phyloP scores from a whole-genome alignment of 2,888 invertebrate species.

The Ectemnius lituratus region DNA sequence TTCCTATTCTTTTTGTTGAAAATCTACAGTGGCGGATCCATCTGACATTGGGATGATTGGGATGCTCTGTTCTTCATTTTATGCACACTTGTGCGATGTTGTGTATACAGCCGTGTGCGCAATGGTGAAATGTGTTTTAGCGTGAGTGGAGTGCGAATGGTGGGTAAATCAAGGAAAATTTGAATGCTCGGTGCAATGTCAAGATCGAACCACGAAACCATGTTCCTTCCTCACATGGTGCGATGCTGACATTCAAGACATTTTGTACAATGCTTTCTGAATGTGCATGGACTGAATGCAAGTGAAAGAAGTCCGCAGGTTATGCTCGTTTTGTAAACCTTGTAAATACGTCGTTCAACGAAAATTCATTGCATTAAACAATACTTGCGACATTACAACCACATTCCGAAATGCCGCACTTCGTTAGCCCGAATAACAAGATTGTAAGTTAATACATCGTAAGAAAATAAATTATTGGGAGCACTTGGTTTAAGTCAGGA shows the following conservation, averaged over 20 bases:
- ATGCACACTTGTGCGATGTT: too few species aligned
- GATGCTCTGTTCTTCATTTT: too few species aligned
- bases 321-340: conserved; percentile 21
- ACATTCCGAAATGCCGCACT: conserved; percentile 54
- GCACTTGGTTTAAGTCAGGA: background rate
- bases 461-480: conserved; percentile 1
- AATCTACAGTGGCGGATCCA: too few species aligned
- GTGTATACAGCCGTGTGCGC: too few species aligned
- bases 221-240: background rate
- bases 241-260: conserved; percentile 13
- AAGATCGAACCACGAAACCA: conserved; percentile 15
- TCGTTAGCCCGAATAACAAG: conserved; percentile 45
- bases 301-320: conserved; percentile 32
- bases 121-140: background rate
- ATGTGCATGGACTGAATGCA: conserved; percentile 13
- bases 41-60: too few species aligned
- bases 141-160: conserved; percentile 25
- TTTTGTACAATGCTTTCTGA: background rate
- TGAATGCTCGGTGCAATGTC: conserved; percentile 16
- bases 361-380: conserved; percentile 28
- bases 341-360: conserved; percentile 25
- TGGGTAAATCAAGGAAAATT: conserved; percentile 4
- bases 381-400: conserved; percentile 7
- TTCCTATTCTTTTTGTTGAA: too few species aligned
- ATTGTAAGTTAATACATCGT: conserved; percentile 41